Base-by-base conservation (phyloP, 1,140 invertebrate genomes). In the Gyrodactylus bullatarudis region DNA sequence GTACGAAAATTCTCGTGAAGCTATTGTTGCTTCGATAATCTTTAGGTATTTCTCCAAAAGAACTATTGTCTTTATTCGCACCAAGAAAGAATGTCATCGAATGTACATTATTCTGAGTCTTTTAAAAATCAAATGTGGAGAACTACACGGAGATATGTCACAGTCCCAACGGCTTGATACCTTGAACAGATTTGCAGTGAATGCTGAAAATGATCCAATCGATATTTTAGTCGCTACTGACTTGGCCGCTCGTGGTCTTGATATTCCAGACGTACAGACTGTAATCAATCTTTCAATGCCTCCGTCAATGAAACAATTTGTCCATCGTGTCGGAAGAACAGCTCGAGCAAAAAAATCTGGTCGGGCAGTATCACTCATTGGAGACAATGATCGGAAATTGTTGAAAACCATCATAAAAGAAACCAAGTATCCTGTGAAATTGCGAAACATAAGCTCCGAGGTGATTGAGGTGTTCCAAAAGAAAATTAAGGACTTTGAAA, bases 251-350 rank as follows among this genome's bases (percentile, higher is more conserved):
- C 83, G 94, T 75, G 94, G 94, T 68, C 81, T 99, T 25, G 94
- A 99, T 81, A 95, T 98, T 78, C 88, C 89, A 1, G 85, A 87
- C 78, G 86, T 98, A 0, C 85, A 95, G 76, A 89, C 95, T 78
- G 92, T 98, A 1, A 86, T 98, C 77, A 94, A 99, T 81, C 98
- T 95, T 83, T 91, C 98, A 82, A 88, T 93, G 2, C 93, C 94
- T 0, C 84, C 86, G 77, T 95, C 91, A 21, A 87, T 88, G 26
- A 92, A 80, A 79, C 80, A 79, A 79, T 99, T 98, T 79, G 86
- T 98, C 0, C 94, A 99, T 81, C 83, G 94, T 73, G 94, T 90
- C 82, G 94, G 94, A 0, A 83, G 94, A 74, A 98, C 94, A 8
- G 94, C 93, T 0, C 83, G 94, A 74, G 90, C 89, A 16, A 84